Percentiles rank a stretch among this genome's conserved stretches.
Conservation (phyloP, 2,113 vertebrate species). For the Microcebus griseorufus region DNA sequence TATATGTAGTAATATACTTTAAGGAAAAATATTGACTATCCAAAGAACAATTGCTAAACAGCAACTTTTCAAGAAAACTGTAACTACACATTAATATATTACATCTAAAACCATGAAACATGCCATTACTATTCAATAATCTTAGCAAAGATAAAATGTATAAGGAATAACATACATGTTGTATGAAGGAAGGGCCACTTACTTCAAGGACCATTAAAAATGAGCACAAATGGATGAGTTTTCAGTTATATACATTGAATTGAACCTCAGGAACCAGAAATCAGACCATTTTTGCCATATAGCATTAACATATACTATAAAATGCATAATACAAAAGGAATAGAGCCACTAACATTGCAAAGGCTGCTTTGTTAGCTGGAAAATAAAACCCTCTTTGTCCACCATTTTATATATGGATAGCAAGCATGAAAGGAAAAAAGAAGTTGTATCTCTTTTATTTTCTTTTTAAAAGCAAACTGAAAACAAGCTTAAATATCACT, state of each 20-base stretch:
- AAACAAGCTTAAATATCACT: neutral
- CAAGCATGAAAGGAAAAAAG: neutral
- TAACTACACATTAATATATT: neutral
- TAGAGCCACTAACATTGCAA: constrained; percentile 1
- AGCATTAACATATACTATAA: neutral
- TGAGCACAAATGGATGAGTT: neutral
- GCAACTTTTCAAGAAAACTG: constrained; percentile 57
- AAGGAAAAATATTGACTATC: constrained; percentile 73
- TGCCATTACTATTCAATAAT: constrained; percentile 73
- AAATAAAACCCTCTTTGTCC: neutral
- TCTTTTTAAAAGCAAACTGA: neutral
- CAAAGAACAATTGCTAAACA: constrained; percentile 68
- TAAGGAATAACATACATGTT: neutral
- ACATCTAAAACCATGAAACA: neutral
- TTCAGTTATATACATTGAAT: constrained; percentile 36
- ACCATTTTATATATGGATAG: neutral
- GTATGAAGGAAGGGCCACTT: neutral
- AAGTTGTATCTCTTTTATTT: neutral
- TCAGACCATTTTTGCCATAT: neutral
- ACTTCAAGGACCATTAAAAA: constrained; percentile 54
- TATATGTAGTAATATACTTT: neutral
- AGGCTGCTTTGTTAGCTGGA: neutral
- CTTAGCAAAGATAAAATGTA: constrained; percentile 45
- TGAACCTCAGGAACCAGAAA: neutral
- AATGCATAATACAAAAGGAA: neutral